Conservation (phyloP, 2,888 invertebrate genomes). For the Microplitis manilae region DNA sequence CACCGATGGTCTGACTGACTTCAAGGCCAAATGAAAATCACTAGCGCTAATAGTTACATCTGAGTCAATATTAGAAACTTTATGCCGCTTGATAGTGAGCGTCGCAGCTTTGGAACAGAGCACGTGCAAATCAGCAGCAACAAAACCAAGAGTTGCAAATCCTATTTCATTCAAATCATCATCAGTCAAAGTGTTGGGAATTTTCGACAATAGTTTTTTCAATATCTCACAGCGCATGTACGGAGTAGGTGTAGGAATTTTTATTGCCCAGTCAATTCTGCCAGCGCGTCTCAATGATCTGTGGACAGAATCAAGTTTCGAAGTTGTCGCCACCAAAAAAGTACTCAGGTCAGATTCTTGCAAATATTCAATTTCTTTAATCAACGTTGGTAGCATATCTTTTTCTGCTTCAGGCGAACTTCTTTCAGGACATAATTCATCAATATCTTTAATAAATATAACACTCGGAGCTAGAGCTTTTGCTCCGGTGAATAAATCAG, state of each 20-base stretch:
- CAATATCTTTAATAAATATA: slow-evolving; percentile 89
- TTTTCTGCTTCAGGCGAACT: slow-evolving; percentile 80
- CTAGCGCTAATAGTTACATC: slow-evolving; percentile 22
- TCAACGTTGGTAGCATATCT: slow-evolving; percentile 80
- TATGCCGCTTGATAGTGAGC: slow-evolving; percentile 74
- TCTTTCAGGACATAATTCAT: slow-evolving; percentile 82
- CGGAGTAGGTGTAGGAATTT: slow-evolving; percentile 83
- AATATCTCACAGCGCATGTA: slow-evolving; percentile 80
- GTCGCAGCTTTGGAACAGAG: slow-evolving; percentile 83
- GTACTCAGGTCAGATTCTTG: slow-evolving; percentile 74
- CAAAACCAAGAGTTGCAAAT: slow-evolving; percentile 88
- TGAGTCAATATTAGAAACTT: slow-evolving; percentile 54
- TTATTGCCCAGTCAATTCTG: slow-evolving; percentile 86
- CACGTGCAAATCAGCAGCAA: slow-evolving; percentile 88
- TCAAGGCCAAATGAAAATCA: slow-evolving; percentile 79
- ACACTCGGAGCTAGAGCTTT: slow-evolving; percentile 80
- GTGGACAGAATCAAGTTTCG: slow-evolving; percentile 84
- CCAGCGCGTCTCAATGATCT: slow-evolving; percentile 84
- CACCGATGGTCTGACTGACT: slow-evolving; percentile 86
- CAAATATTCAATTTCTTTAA: slow-evolving; percentile 77
- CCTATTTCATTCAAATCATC: slow-evolving; percentile 79
- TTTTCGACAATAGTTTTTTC: slow-evolving; percentile 75
- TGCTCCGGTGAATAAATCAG: slow-evolving; percentile 78
- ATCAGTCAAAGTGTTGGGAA: slow-evolving; percentile 75
- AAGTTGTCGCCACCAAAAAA: slow-evolving; percentile 85